Percentiles rank a stretch among this genome's conserved stretches.
These are phyloP conservation scores for Zapus hudsonius DNA, from an alignment of 2,113 vertebrate species.

Conservation along the genomic window DNA sequence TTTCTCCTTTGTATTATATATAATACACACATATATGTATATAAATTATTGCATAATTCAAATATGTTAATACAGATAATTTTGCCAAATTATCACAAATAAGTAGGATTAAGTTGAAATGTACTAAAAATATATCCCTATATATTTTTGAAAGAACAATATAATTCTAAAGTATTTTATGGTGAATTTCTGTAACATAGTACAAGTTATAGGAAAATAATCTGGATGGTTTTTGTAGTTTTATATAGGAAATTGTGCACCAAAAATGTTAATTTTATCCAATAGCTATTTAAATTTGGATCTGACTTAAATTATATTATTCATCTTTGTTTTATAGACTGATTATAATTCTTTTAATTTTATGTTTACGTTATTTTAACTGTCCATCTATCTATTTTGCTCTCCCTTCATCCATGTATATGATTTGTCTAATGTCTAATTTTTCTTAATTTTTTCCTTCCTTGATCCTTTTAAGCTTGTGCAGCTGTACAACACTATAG, in stretches of 20 bases:
- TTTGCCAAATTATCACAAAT: background rate
- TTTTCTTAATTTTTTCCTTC: background rate
- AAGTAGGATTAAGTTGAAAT: background rate
- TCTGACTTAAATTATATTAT: background rate
- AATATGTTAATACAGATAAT: background rate
- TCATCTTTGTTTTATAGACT: background rate
- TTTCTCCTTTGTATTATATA: background rate
- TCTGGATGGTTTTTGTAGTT: background rate
- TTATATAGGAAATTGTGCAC: background rate
- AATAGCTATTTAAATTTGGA: background rate
- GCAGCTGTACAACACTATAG: background rate
- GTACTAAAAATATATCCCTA: background rate
- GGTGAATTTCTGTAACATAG: background rate
- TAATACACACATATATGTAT: too few relatives aligned
- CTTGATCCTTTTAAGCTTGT: background rate
- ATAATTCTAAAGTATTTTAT: background rate
- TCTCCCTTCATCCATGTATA: background rate
- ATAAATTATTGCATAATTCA: background rate
- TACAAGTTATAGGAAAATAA: background rate
- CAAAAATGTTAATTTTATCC: background rate
- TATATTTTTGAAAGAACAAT: conserved; percentile 7
- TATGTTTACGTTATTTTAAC: background rate
- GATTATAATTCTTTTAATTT: conserved; percentile 8
- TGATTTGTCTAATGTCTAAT: background rate
- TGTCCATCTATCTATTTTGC: background rate